Conservation (phyloP, 2,888 invertebrate species). For the Pseudoips prasinana region DNA sequence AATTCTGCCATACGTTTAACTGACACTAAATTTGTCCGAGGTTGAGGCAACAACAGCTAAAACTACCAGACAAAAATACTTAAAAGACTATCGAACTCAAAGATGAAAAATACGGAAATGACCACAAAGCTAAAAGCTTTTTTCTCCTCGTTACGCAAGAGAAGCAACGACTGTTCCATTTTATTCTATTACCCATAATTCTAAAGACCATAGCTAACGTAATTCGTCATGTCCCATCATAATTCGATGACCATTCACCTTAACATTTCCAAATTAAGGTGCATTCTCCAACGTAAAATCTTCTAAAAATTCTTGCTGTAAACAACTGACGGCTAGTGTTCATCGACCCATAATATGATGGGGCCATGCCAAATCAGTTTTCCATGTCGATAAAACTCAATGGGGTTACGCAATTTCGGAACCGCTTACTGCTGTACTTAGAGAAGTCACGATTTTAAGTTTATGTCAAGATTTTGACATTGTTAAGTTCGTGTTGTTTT, state of each 20-base stretch:
- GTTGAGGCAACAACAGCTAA: too few species aligned
- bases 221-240: neutral
- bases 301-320: neutral
- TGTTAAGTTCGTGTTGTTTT: conserved; percentile 6
- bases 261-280: conserved; percentile 1
- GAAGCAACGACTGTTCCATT: conserved; percentile 6
- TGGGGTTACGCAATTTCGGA: conserved; percentile 28
- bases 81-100: too few species aligned
- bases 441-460: conserved; percentile 17
- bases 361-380: conserved; percentile 33
- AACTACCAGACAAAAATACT: too few species aligned
- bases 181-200: conserved; percentile 13
- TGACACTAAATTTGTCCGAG: too few species aligned
- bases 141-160: too few species aligned
- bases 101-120: too few species aligned
- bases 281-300: neutral
- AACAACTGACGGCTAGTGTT: conserved; percentile 18
- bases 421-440: conserved; percentile 14
- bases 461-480: conserved; percentile 18
- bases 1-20: too few species aligned
- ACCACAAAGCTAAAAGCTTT: too few species aligned
- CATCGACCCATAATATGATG: conserved; percentile 26
- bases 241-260: neutral
- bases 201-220: conserved; percentile 6
- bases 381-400: conserved; percentile 32